Percentiles rank a stretch among this genome's conserved stretches.
These are phyloP conservation scores for Bellardia bayeri DNA, from an alignment of 2,888 invertebrate species.

Conservation along the genomic window DNA sequence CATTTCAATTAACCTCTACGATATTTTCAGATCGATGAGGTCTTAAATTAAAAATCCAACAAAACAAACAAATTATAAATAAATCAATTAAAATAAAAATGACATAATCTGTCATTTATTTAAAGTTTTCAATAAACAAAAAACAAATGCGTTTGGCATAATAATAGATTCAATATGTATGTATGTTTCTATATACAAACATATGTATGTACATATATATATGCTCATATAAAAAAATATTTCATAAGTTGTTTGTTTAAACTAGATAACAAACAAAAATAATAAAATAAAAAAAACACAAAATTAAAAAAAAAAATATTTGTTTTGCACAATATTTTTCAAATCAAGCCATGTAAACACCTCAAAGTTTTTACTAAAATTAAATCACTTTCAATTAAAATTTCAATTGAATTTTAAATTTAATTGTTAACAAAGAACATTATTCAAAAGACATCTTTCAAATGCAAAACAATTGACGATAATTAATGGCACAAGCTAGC, in stretches of 20 bases:
- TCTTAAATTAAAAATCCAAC: neutral
- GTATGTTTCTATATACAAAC: neutral
- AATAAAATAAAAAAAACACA: neutral
- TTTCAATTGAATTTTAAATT: slow-evolving; percentile 19
- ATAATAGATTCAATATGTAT: slow-evolving; percentile 11
- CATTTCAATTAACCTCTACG: neutral
- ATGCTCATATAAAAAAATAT: neutral
- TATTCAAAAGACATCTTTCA: slow-evolving; percentile 24
- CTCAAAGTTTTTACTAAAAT: slow-evolving; percentile 3
- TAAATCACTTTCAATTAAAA: slow-evolving; percentile 22
- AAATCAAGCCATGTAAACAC: slow-evolving; percentile 6
- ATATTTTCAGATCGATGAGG: neutral
- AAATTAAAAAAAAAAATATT: neutral
- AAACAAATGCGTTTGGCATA: slow-evolving; percentile 34
- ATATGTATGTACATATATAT: neutral
- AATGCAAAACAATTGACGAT: slow-evolving; percentile 18
- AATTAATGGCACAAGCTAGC: slow-evolving; percentile 52
- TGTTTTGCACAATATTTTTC: neutral
- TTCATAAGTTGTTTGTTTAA: slow-evolving; percentile 25
- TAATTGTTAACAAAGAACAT: slow-evolving; percentile 23
- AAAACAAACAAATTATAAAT: slow-evolving; percentile 1
- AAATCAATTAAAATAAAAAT: slow-evolving; percentile 22
- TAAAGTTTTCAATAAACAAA: neutral
- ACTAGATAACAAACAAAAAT: slow-evolving; percentile 24
- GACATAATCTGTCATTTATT: slow-evolving; percentile 45